Base-by-base conservation (phyloP, 2,113 vertebrate species). In the Ascaphus truei region DNA sequence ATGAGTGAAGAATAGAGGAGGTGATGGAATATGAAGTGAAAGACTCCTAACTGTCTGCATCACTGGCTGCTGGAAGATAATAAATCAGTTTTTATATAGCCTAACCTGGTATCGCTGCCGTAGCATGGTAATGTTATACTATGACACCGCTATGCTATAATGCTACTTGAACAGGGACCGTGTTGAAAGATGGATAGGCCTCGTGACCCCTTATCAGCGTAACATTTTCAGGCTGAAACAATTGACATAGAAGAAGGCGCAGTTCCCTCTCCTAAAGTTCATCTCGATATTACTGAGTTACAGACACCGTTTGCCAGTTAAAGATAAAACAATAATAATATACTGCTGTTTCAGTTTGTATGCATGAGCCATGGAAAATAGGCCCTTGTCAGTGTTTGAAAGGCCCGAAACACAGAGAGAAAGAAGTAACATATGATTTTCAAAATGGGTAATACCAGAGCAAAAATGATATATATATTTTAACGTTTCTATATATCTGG, bases 111-210 rank as follows among this genome's bases (percentile, higher is more conserved):
- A 51, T 64, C 45, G n/a, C 3, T 43, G 13, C 12, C 25, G 9
- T 29, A 16, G n/a, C 27, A 39, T 55, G 34, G 29, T 66, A 55
- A 55, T 55, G 16, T 37, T 66, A 12, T 55, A 66, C 50, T 53
- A 10, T 53, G 16, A 41, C 23, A 66, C 48, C 34, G 55, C 9
- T 23, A 36, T 18, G 33, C 3, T 55, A 31, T 66, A 16, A 30
- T 34, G 25, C 25, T 41, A 2, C 15, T 13, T 39, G 13, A 20
- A 12, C 26, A 39, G 62, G 34, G 18, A 37, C n/a, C 12, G 7
- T 18, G 3, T 22, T 25, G 15, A 10, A 51, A 36, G 48, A 27
- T 64, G 20, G 29, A 51, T 64, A 23, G 37, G 15, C 7, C 45
- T 27, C 36, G 4, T 18, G 30, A 15, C 33, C n/a, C 9, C 11